Percentiles rank a stretch among this genome's conserved stretches.
Conservation (phyloP, 2,888 invertebrate genomes). For the Nemotelus pantherinus region DNA sequence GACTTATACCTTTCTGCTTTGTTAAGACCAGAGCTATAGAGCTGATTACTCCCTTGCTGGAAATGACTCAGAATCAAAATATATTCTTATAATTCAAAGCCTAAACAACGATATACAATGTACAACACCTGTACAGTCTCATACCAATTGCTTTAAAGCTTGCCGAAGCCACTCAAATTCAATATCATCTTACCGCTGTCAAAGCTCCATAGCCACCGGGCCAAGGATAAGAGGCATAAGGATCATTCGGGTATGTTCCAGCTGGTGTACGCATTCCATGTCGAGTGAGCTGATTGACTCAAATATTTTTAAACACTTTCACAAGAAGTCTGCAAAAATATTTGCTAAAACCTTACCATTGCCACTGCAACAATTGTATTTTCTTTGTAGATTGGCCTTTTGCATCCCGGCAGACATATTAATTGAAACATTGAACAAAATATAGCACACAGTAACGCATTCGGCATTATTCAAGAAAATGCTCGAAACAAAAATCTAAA, state of each 20-base stretch:
- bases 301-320: too few species aligned
- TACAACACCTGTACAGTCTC: too few species aligned
- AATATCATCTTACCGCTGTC: neutral
- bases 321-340: too few species aligned
- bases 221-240: constrained; percentile 2
- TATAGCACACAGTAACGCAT: too few species aligned
- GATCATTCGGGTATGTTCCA: neutral
- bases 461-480: too few species aligned
- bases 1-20: constrained; percentile 1
- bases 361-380: neutral
- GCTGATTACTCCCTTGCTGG: constrained; percentile 21
- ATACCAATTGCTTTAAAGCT: too few species aligned
- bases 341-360: neutral
- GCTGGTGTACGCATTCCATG: constrained; percentile 18
- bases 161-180: too few species aligned
- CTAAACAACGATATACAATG: too few species aligned
- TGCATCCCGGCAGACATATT: too few species aligned
- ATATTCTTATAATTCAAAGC: too few species aligned
- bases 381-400: neutral
- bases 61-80: neutral
- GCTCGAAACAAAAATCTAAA: too few species aligned
- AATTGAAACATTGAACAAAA: too few species aligned
- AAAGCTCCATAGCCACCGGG: constrained; percentile 6
- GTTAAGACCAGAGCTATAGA: constrained; percentile 19
- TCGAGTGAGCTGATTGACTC: neutral